Evolutionary conservation across 2,888 invertebrate species (phyloP).

Genomic region (Orchestes rusci): DNA sequence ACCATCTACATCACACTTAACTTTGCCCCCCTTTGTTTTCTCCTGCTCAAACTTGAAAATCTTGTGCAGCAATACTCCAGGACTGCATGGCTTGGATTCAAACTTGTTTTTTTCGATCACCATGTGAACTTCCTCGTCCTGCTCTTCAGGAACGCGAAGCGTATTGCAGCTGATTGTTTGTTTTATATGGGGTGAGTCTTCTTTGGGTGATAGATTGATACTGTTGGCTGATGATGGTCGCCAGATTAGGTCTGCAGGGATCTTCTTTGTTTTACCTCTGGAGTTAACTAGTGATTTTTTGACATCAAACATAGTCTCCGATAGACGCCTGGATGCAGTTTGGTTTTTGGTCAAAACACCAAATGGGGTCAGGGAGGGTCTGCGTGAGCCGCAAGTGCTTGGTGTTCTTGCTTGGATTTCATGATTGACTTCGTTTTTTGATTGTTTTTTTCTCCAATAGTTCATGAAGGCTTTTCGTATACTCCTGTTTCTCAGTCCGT

Average conservation of each 20-base stretch:
- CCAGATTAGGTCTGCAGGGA: slow-evolving; percentile 49
- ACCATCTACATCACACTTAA: slow-evolving; percentile 34
- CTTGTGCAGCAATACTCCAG: slow-evolving; percentile 55
- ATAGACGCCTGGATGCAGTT: slow-evolving; percentile 49
- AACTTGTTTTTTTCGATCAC: slow-evolving; percentile 13
- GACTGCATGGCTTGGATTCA: slow-evolving; percentile 42
- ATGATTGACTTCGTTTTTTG: slow-evolving; percentile 70
- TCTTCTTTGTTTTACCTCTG: slow-evolving; percentile 43
- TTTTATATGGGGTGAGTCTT: slow-evolving; percentile 47
- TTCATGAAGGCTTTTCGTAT: slow-evolving; percentile 66
- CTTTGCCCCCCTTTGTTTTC: slow-evolving; percentile 29
- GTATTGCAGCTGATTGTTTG: slow-evolving; percentile 65
- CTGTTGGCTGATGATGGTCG: slow-evolving; percentile 44
- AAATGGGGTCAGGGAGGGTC: slow-evolving; percentile 47
- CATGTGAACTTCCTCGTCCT: slow-evolving; percentile 37
- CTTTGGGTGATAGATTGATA: slow-evolving; percentile 34
- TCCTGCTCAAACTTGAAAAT: slow-evolving; percentile 49
- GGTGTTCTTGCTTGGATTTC: slow-evolving; percentile 77
- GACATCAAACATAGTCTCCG: slow-evolving; percentile 50
- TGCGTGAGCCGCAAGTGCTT: slow-evolving; percentile 56
- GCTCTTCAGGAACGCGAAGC: slow-evolving; percentile 52
- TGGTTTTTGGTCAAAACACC: slow-evolving; percentile 47
- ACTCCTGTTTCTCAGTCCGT: slow-evolving; percentile 67
- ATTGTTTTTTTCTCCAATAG: slow-evolving; percentile 70
- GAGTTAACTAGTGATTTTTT: slow-evolving; percentile 37